Base-by-base conservation (phyloP, 2,797 vertebrate species). In the Sebastes paucispinis region DNA sequence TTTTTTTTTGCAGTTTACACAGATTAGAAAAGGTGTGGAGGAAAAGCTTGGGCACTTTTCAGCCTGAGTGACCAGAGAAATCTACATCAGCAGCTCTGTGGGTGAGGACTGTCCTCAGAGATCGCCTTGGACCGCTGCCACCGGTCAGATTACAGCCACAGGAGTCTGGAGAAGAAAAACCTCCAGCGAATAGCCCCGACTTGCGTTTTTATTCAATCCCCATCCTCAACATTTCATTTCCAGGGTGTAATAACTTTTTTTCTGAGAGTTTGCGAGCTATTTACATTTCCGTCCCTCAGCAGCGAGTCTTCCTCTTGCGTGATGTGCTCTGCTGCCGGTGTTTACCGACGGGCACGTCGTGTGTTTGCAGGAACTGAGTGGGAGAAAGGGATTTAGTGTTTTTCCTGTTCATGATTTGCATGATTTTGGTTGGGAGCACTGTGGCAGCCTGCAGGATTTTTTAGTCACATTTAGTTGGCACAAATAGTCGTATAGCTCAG, bases 321-420 rank as follows among this genome's bases (percentile, higher is more conserved):
- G 72, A 77, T 65, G 79, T 74, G 65, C 86, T 81, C 52, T 73
- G 73, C 83, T 73, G 75, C 78, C 8, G 62, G 69, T 90, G 82
- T 92, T 90, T 89, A 88, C 81, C 8, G 16, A 82, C 31, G 80
- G 77, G 11, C 57, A 50, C 29, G 22, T 82, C 73, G 82, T 68
- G 69, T 86, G 76, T 91, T 84, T 83, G 80, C 69, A 69, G 27
- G 67, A 72, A 70, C 55, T 36, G 60, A 83, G 73, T 71, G 73
- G 70, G 79, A 71, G 77, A 81, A 39, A 62, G 39, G 60, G 82
- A 83, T 85, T 86, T 82, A 32, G 60, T 81, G 43, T 75, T 76
- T 83, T 69, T 73, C 70, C 68, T 85, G 63, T 54, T 82, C 67
- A 39, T 64, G 54, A 83, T 87, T 81, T 91, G 79, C 73, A 76